These are phyloP conservation scores for Cynodonichthys magdalenae DNA, from an alignment of 2,797 vertebrate genomes.

Conservation along the genomic window DNA sequence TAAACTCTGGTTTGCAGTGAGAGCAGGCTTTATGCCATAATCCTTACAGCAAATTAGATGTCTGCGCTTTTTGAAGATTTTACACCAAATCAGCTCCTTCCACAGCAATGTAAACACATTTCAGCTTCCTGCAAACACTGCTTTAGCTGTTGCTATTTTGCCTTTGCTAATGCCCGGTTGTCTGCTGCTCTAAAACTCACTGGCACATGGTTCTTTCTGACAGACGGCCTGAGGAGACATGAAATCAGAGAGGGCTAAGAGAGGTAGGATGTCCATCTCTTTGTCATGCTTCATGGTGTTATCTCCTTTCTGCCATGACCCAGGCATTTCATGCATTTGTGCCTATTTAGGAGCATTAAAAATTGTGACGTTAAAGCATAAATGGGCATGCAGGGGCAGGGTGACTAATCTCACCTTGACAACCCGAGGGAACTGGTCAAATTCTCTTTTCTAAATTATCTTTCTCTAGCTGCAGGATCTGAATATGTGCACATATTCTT, in stretches of 20 bases:
- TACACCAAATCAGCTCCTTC: conserved; percentile 54
- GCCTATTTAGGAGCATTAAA: background rate
- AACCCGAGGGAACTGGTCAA: conserved; percentile 16
- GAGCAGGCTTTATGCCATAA: conserved; percentile 67
- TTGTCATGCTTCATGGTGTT: conserved; percentile 50
- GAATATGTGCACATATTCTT: background rate
- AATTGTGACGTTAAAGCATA: conserved; percentile 54
- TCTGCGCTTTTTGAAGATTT: conserved; percentile 67
- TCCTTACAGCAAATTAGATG: conserved; percentile 68
- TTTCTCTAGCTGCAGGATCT: conserved; percentile 9
- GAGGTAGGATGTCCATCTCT: conserved; percentile 49
- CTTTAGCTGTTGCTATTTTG: conserved; percentile 19
- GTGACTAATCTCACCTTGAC: conserved; percentile 46
- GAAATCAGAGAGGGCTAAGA: conserved; percentile 50
- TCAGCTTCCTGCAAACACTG: conserved; percentile 40
- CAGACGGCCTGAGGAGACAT: conserved; percentile 64
- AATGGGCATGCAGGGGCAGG: background rate
- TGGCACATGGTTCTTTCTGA: conserved; percentile 42
- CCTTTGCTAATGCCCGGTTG: conserved; percentile 34
- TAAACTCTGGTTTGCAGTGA: conserved; percentile 53
- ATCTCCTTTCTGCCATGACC: conserved; percentile 42
- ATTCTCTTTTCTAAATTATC: conserved; percentile 2
- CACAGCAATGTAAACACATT: conserved; percentile 63
- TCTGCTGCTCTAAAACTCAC: conserved; percentile 40
- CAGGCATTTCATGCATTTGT: conserved; percentile 17